A percentile compares a stretch with the other conserved stretches of the same genome.
Conservation (phyloP, 2,113 vertebrate genomes). For the Stigmatopora nigra region DNA sequence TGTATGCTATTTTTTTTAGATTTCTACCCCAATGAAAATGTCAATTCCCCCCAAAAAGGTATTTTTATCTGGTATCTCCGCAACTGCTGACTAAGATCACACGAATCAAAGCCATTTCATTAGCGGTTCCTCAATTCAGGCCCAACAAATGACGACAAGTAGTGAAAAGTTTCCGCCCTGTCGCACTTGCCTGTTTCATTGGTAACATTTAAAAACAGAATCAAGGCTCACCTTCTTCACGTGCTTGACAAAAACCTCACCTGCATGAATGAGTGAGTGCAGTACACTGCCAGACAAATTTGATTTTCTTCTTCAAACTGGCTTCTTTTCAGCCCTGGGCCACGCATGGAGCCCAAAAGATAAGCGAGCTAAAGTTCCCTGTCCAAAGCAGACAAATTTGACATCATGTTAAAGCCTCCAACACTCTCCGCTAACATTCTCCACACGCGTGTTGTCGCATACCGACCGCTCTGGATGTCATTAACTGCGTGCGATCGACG, state of each 20-base stretch:
- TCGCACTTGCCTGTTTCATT: not conserved
- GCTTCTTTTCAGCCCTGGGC: constrained; percentile 34
- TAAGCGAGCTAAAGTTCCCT: constrained; percentile 16
- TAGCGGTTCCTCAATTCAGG: no score
- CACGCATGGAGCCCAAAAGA: not conserved
- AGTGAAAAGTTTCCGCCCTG: not conserved
- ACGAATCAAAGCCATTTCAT: no score
- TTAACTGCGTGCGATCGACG: constrained; percentile 46
- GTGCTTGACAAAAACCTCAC: not conserved
- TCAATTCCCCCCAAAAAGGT: not conserved
- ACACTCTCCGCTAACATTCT: constrained; percentile 20
- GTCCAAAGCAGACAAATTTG: constrained; percentile 56
- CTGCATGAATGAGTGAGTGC: not conserved
- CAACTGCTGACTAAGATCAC: no score
- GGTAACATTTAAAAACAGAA: not conserved
- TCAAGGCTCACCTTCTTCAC: not conserved
- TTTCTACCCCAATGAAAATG: not conserved
- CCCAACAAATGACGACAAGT: no score
- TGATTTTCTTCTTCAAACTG: constrained; percentile 31
- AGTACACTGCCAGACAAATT: constrained; percentile 22
- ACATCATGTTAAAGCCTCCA: constrained; percentile 36
- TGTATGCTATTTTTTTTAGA: no score
- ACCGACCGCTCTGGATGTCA: constrained; percentile 47
- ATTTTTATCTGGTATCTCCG: no score
- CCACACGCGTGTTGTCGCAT: constrained; percentile 44